Conservation (phyloP, 2,797 vertebrate species). For the Poeciliopsis turneri region DNA sequence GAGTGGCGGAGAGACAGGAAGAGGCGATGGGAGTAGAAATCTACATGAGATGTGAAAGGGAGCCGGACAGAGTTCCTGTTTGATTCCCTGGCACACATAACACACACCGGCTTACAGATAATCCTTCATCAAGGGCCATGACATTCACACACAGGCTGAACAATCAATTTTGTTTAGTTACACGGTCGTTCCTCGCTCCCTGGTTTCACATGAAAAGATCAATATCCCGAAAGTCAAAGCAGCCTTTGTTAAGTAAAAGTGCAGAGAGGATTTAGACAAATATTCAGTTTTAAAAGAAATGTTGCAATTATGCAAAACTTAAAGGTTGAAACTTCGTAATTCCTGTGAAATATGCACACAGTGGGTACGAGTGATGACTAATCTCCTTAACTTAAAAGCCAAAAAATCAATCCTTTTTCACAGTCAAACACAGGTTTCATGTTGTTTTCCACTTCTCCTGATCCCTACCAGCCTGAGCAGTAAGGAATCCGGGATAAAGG, state of each 20-base stretch:
- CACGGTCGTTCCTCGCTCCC: not conserved
- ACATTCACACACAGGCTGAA: constrained; percentile 11
- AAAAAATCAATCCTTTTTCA: not conserved
- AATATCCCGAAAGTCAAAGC: not conserved
- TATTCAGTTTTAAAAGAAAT: not conserved
- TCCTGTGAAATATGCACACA: not conserved
- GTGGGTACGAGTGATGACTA: not conserved
- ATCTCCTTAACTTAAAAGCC: not conserved
- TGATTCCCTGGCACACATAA: constrained; percentile 3
- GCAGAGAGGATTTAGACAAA: not conserved
- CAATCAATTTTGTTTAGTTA: constrained; percentile 6
- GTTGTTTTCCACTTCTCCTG: not conserved
- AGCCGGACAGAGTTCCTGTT: not conserved
- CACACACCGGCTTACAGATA: constrained; percentile 2
- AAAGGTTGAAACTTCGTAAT: not conserved
- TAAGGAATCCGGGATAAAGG: not conserved
- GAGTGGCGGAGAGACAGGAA: not conserved
- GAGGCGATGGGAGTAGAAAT: not conserved
- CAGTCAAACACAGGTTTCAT: not conserved
- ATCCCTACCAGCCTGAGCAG: not conserved
- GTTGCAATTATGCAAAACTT: not conserved
- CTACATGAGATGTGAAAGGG: not conserved
- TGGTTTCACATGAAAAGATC: not conserved
- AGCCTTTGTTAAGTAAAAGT: not conserved
- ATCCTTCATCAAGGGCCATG: constrained; percentile 10